Conservation (phyloP, 2,888 invertebrate genomes). For the Drosophila merina region DNA sequence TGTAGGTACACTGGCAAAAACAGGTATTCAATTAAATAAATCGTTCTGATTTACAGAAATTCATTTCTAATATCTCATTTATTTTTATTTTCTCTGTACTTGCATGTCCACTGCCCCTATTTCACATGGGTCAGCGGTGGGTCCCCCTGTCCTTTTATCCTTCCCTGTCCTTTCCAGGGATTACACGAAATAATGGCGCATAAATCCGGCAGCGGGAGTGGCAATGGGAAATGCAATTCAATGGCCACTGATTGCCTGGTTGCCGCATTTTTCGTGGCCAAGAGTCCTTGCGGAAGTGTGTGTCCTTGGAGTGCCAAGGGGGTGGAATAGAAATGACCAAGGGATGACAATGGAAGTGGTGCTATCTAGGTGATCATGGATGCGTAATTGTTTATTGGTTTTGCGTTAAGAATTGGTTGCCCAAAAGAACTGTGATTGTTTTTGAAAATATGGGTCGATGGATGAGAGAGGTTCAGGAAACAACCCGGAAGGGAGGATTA, state of each 20-base stretch:
- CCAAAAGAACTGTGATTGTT: slow-evolving; percentile 26
- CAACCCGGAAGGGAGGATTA: not conserved
- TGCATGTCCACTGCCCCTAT: slow-evolving; percentile 77
- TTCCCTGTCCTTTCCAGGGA: slow-evolving; percentile 39
- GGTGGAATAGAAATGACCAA: slow-evolving; percentile 15
- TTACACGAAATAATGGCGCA: slow-evolving; percentile 72
- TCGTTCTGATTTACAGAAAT: no score
- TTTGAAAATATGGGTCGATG: slow-evolving; percentile 14
- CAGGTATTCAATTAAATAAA: no score
- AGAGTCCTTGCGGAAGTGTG: slow-evolving; percentile 25
- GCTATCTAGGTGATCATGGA: slow-evolving; percentile 28
- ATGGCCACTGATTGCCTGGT: slow-evolving; percentile 64
- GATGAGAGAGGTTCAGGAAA: not conserved
- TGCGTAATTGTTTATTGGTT: slow-evolving; percentile 46
- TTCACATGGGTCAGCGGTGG: slow-evolving; percentile 70
- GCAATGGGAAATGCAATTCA: slow-evolving; percentile 47
- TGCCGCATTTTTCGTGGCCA: slow-evolving; percentile 12
- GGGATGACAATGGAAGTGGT: slow-evolving; percentile 24
- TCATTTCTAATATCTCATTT: not conserved
- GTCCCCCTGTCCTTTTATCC: not conserved
- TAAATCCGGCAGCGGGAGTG: slow-evolving; percentile 61
- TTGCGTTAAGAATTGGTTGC: slow-evolving; percentile 41
- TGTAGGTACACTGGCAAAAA: not conserved
- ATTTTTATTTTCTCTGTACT: slow-evolving; percentile 10
- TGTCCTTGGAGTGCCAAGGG: slow-evolving; percentile 10